Conservation (phyloP, 2,888 invertebrate species). For the Sarcophaga carnaria region DNA sequence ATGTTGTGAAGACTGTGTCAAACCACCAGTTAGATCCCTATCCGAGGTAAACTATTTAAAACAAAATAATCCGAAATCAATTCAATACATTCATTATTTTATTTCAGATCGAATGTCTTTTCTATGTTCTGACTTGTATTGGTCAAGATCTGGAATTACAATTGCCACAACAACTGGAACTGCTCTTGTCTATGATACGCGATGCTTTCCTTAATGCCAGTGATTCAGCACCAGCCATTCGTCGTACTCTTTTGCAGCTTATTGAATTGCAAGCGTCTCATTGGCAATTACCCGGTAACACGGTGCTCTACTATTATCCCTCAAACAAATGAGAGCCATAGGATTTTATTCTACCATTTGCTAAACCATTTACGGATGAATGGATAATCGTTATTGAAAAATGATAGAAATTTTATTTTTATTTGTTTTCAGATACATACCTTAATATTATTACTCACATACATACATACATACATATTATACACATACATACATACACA, state of each 20-base stretch:
- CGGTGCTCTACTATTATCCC: slow-evolving; percentile 94
- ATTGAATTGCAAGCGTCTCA: slow-evolving; percentile 95
- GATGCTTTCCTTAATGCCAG: slow-evolving; percentile 92
- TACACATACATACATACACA: slow-evolving; percentile 26
- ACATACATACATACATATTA: slow-evolving; percentile 17
- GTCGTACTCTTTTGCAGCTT: slow-evolving; percentile 92
- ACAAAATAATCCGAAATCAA: neutral
- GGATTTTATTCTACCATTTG: slow-evolving; percentile 11
- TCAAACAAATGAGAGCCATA: slow-evolving; percentile 82
- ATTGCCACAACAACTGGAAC: slow-evolving; percentile 90
- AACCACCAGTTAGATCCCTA: slow-evolving; percentile 90
- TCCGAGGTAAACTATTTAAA: slow-evolving; percentile 85
- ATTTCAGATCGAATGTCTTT: slow-evolving; percentile 91
- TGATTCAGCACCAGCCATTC: slow-evolving; percentile 88
- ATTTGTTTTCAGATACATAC: slow-evolving; percentile 46
- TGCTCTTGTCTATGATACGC: slow-evolving; percentile 89
- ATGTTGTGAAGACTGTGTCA: slow-evolving; percentile 94
- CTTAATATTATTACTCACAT: slow-evolving; percentile 20
- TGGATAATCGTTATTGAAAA: slow-evolving; percentile 3
- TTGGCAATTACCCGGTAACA: slow-evolving; percentile 95
- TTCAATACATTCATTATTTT: neutral
- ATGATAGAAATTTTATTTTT: slow-evolving; percentile 29
- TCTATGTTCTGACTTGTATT: slow-evolving; percentile 93
- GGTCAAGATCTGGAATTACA: slow-evolving; percentile 93
- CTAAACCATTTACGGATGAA: too few species aligned